phyloP scores from a whole-genome alignment of 1,140 invertebrate genomes.

The Lerema accius region DNA sequence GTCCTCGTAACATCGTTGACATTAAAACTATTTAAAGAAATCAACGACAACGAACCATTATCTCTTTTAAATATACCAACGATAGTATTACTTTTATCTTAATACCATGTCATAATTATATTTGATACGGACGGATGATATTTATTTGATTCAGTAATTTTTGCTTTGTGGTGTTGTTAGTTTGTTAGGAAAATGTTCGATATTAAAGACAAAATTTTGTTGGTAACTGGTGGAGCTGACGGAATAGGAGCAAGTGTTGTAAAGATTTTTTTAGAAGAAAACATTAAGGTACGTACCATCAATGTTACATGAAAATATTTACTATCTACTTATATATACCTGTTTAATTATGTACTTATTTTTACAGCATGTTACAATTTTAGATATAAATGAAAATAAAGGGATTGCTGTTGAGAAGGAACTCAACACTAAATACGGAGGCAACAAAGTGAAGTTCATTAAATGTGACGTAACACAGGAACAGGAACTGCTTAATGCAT shows the following conservation, averaged over 20 bases:
- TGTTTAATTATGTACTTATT: too few species aligned
- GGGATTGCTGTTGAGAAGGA: constrained; percentile 40
- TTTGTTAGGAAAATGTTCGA: constrained; percentile 39
- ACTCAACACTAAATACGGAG: constrained; percentile 44
- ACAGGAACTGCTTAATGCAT: constrained; percentile 83
- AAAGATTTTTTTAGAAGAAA: constrained; percentile 41
- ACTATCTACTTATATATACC: too few species aligned
- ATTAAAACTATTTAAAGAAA: too few species aligned
- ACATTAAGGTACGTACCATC: constrained; percentile 55
- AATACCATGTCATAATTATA: too few species aligned
- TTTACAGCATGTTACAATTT: constrained; percentile 42
- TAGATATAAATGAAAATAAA: constrained; percentile 35
- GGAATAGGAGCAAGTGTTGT: constrained; percentile 55
- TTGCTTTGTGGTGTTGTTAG: background rate
- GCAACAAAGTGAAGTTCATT: constrained; percentile 48
- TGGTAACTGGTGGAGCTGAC: constrained; percentile 57
- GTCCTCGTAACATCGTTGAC: too few species aligned
- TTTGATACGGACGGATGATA: too few species aligned
- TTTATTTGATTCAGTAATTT: background rate
- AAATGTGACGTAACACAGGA: constrained; percentile 86
- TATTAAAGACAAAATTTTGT: constrained; percentile 49
- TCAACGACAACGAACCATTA: too few species aligned
- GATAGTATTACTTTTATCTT: too few species aligned
- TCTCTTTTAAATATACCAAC: too few species aligned
- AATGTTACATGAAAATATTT: background rate